phyloP scores from a whole-genome alignment of 2,797 vertebrate genomes.

The Parambassis ranga region DNA sequence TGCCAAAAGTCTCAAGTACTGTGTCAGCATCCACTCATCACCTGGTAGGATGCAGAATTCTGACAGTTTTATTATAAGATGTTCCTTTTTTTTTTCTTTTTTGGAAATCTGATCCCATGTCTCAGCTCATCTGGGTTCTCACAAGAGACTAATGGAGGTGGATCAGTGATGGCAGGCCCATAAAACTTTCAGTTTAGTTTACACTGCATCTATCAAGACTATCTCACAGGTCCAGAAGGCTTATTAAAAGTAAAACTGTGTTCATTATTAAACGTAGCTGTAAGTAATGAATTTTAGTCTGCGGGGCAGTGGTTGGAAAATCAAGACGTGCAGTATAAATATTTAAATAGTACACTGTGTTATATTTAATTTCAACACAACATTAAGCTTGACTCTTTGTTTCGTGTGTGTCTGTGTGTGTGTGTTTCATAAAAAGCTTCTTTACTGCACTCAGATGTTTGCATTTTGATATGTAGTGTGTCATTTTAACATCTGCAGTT shows the following conservation, averaged over 20 bases:
- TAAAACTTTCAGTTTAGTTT: slow-evolving; percentile 15
- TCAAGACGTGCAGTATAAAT: slow-evolving; percentile 23
- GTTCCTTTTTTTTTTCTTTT: no score
- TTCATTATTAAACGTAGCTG: slow-evolving; percentile 35
- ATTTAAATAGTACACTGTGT: slow-evolving; percentile 35
- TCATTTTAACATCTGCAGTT: no score
- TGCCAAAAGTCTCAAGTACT: neutral
- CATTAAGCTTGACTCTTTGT: neutral
- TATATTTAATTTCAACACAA: slow-evolving; percentile 9
- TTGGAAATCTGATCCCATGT: neutral
- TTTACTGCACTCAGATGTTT: no score
- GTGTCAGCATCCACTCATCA: neutral
- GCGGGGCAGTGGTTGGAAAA: slow-evolving; percentile 4
- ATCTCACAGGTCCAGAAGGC: slow-evolving; percentile 13
- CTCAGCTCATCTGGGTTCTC: slow-evolving; percentile 1
- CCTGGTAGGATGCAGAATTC: neutral
- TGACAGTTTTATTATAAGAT: neutral
- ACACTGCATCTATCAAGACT: slow-evolving; percentile 25
- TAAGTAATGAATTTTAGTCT: slow-evolving; percentile 41
- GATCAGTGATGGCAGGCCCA: slow-evolving; percentile 6
- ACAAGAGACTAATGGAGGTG: slow-evolving; percentile 16
- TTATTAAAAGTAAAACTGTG: slow-evolving; percentile 42
- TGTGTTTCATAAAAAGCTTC: no score
- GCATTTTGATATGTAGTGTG: no score
- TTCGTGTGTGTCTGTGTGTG: neutral